Conservation (phyloP, 2,113 vertebrate genomes). For the Callorhinus ursinus region DNA sequence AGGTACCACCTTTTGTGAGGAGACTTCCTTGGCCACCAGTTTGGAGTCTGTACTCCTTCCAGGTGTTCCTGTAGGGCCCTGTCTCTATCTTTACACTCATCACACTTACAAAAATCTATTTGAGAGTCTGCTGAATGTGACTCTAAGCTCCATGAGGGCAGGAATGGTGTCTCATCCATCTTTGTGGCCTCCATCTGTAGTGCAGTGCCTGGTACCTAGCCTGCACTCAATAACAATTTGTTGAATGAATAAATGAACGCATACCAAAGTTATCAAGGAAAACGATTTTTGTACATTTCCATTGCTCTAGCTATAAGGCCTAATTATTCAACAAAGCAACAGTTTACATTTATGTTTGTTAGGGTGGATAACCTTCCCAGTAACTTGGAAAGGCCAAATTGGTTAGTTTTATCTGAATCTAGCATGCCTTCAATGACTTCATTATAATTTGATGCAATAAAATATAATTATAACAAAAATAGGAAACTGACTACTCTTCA, state of each 20-base stretch:
- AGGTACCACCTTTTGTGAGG: neutral
- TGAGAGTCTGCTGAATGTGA: neutral
- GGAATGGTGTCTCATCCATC: accelerated
- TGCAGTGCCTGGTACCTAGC: neutral
- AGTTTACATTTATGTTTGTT: neutral
- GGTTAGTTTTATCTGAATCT: neutral
- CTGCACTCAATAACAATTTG: neutral
- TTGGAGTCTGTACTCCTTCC: neutral
- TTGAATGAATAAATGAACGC: neutral
- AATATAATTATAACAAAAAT: neutral
- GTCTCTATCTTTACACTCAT: neutral
- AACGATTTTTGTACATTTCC: neutral
- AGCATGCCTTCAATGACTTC: neutral
- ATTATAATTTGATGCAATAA: neutral
- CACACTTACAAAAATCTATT: neutral
- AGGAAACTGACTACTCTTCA: neutral
- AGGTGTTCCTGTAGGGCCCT: neutral
- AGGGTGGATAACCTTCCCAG: neutral
- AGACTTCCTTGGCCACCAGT: neutral
- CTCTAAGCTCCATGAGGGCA: neutral
- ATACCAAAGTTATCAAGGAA: neutral
- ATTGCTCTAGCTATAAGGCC: neutral
- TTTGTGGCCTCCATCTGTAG: neutral
- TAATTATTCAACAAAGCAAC: neutral
- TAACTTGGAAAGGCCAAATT: neutral